phyloP scores from a whole-genome alignment of 2,888 invertebrate genomes.

The Resseliella maxima region DNA sequence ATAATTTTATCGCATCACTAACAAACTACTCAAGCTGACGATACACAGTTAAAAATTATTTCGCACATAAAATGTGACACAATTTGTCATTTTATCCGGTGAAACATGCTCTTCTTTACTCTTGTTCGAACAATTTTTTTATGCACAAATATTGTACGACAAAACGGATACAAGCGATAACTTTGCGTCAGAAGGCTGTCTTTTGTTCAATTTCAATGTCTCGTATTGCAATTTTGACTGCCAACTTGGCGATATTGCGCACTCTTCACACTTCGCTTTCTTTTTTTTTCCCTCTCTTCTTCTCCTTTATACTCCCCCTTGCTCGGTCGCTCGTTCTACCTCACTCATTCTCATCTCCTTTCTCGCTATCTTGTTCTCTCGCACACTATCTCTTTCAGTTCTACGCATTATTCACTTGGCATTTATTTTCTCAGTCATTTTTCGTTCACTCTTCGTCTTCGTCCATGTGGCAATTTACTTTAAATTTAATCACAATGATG shows the following conservation, averaged over 20 bases:
- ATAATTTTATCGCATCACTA: neutral
- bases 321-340: no score
- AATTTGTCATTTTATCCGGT: conserved; percentile 37
- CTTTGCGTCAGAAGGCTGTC: neutral
- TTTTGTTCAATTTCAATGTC: conserved; percentile 22
- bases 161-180: neutral
- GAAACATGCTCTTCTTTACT: neutral
- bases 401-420: neutral
- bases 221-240: conserved; percentile 26
- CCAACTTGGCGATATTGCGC: no score
- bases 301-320: no score
- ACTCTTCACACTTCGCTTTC: neutral
- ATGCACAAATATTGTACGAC: neutral
- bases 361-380: no score
- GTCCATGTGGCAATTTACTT: neutral
- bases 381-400: neutral
- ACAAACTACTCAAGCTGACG: neutral
- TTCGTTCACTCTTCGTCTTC: neutral
- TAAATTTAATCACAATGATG: conserved; percentile 44
- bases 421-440: neutral
- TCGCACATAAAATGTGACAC: conserved; percentile 28
- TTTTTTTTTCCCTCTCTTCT: no score
- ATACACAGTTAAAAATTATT: neutral
- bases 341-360: neutral
- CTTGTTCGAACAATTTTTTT: neutral